Conservation (phyloP, 2,113 vertebrate species). For the Pagrus major region DNA sequence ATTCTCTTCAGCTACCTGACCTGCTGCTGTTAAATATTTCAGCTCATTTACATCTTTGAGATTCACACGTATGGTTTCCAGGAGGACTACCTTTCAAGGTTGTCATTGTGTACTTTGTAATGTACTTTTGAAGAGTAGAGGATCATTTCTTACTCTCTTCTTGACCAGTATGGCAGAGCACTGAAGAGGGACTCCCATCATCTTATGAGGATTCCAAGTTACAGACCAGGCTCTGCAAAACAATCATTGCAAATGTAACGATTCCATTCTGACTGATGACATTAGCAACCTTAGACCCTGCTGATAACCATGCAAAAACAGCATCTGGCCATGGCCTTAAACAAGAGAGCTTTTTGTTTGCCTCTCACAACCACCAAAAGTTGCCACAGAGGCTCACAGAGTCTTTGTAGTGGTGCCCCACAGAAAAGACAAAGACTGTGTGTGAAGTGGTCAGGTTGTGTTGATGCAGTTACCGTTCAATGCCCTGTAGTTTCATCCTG, state of each 20-base stretch:
- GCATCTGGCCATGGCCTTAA: not conserved
- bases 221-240: conserved; percentile 79
- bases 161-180: conserved; percentile 81
- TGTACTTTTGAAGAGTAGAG: not conserved
- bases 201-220: conserved; percentile 87
- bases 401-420: not conserved
- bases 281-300: not conserved
- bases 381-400: no score
- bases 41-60: no score
- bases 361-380: no score
- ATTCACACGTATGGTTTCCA: no score
- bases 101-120: not conserved
- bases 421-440: not conserved
- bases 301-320: not conserved
- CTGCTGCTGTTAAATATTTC: no score
- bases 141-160: conserved; percentile 74
- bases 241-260: not conserved
- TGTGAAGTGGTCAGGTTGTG: not conserved
- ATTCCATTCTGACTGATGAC: not conserved
- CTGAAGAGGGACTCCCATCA: conserved; percentile 83
- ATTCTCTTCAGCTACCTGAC: not conserved
- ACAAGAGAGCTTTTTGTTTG: not conserved
- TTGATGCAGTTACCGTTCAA: conserved; percentile 73
- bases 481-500: conserved; percentile 73
- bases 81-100: no score